Base-by-base conservation (phyloP, 2,113 vertebrate species). In the Picathartes gymnocephalus region DNA sequence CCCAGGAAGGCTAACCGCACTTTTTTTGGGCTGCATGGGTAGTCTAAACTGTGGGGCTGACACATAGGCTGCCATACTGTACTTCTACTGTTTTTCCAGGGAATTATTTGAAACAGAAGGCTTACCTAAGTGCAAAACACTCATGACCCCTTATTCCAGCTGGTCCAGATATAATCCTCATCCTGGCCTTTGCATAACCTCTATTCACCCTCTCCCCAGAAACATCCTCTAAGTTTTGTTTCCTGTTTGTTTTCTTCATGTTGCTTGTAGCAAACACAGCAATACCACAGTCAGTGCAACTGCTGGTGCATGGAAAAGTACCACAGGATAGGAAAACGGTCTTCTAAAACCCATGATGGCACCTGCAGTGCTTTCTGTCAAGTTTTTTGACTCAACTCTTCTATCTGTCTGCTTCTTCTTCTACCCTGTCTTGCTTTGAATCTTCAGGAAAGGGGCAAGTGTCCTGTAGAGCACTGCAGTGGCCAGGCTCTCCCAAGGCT, bases 41-140 rank as follows among this genome's bases (percentile, higher is more conserved):
- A 77, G 15, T 25, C 39, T 31, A 53, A 86, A 24, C 5, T 60
- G 7, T 45, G 20, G 20, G 30, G 17, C 20, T 48, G 48, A 65
- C 15, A 53, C 9, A 2, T 7, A n/a, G 11, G 16, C 15, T 89
- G 5, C 31, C 4, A 2, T 15, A 24, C 2, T 16, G 1, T 19
- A 19, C 10, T n/a, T n/a, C n/a, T n/a, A n/a, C n/a, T n/a, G n/a
- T n/a, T n/a, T n/a, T n/a, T n/a, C n/a, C n/a, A n/a, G n/a, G n/a
- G n/a, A n/a, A n/a, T n/a, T n/a, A n/a, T n/a, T n/a, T n/a, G n/a
- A n/a, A n/a, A n/a, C n/a, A n/a, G n/a, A n/a, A n/a, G n/a, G n/a
- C n/a, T n/a, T n/a, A n/a, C n/a, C n/a, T n/a, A n/a, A n/a, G n/a
- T n/a, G n/a, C n/a, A n/a, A n/a, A n/a, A n/a, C n/a, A n/a, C n/a